Evolutionary conservation across 2,113 vertebrate genomes (phyloP).

Genomic region (Toxostoma redivivum): DNA sequence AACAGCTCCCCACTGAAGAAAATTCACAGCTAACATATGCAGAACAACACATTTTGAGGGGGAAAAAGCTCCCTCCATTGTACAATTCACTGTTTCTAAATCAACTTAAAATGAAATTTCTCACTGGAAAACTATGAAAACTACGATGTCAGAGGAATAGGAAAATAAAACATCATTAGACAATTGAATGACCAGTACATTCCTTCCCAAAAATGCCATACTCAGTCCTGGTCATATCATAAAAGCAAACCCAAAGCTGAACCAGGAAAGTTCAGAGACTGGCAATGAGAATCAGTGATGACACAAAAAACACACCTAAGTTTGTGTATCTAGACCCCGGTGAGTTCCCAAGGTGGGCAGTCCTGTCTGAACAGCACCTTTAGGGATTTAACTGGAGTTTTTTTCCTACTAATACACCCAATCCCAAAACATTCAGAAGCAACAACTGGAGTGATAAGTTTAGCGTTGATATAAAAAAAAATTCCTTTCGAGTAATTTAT

Average conservation of each 20-base stretch:
- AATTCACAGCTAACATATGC: not conserved
- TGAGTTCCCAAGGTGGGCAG: not conserved
- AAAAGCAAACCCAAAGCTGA: not conserved
- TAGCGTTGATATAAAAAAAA: not conserved
- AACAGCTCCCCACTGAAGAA: not conserved
- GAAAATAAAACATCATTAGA: not conserved
- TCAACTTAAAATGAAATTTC: not conserved
- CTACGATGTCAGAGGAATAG: not conserved
- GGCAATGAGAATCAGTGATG: not conserved
- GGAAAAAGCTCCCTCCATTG: not conserved
- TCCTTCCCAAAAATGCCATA: not conserved
- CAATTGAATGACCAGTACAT: not conserved
- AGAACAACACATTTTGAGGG: not conserved
- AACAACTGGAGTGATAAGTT: not conserved
- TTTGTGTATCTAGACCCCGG: not conserved
- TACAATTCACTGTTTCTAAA: not conserved
- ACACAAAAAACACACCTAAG: accelerated
- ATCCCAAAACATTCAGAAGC: not conserved
- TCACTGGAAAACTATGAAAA: not conserved
- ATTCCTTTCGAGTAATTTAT: not conserved
- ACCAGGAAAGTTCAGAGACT: not conserved
- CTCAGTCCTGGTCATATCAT: not conserved
- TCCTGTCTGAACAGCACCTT: not conserved
- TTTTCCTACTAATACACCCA: not conserved
- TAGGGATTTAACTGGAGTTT: not conserved